Conservation (phyloP, 2,888 invertebrate species). For the Acanthopleura granulata region DNA sequence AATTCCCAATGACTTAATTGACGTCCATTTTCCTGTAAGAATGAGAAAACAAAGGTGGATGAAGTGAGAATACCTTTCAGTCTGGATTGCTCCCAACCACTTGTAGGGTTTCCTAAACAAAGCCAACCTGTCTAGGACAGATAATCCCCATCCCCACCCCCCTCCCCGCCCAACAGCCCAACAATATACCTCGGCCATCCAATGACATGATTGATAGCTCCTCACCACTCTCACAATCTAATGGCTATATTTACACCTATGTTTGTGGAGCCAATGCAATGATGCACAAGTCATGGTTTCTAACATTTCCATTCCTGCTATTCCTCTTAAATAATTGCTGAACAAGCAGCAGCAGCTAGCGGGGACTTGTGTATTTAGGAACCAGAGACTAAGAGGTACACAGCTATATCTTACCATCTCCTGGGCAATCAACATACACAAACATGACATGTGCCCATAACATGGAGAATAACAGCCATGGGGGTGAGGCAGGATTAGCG, state of each 20-base stretch:
- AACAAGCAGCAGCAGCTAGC: not conserved
- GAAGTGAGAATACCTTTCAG: not conserved
- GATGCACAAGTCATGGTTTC: not conserved
- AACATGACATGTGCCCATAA: not conserved
- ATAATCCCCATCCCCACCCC: not conserved
- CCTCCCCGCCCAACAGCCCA: not conserved
- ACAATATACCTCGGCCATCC: slow-evolving; percentile 34
- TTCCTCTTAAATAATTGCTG: slow-evolving; percentile 16
- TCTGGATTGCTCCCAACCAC: not conserved
- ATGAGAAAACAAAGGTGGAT: not conserved
- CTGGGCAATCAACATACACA: not conserved
- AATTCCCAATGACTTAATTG: slow-evolving; percentile 85
- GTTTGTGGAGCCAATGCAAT: slow-evolving; percentile 4
- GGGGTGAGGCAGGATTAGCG: too few species aligned
- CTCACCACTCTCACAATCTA: not conserved
- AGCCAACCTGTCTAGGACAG: not conserved
- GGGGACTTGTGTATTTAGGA: slow-evolving; percentile 3
- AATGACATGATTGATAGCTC: slow-evolving; percentile 14
- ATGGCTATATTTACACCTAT: slow-evolving; percentile 12
- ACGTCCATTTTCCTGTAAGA: slow-evolving; percentile 70
- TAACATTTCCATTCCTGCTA: slow-evolving; percentile 4
- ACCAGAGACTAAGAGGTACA: not conserved
- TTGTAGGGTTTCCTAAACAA: slow-evolving; percentile 6
- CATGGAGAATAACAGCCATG: not conserved
- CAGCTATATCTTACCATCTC: slow-evolving; percentile 9